These are phyloP conservation scores for Creontiades dilutus DNA, from an alignment of 2,888 invertebrate species.

Conservation along the genomic window DNA sequence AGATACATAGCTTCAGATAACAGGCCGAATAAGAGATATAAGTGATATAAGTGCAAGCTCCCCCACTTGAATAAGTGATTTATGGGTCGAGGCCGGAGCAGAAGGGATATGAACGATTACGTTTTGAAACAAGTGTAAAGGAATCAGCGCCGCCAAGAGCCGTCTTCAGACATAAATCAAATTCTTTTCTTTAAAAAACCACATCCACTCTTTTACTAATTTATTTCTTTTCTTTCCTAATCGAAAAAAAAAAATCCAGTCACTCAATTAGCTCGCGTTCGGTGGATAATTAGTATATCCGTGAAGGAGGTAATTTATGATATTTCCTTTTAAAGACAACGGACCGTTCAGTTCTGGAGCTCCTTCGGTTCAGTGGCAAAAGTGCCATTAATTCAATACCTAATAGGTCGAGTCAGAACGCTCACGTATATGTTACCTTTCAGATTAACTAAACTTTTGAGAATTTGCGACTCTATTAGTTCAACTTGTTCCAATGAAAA, in stretches of 20 bases:
- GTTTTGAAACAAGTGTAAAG: constrained; percentile 57
- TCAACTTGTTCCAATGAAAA: background rate
- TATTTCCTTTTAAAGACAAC: constrained; percentile 16
- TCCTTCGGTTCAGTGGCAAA: background rate
- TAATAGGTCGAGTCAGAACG: background rate
- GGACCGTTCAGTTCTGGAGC: background rate
- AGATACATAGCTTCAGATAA: constrained; percentile 58
- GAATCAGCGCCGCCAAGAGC: constrained; percentile 41
- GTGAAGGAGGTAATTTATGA: constrained; percentile 28
- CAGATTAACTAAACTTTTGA: background rate
- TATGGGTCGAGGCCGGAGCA: constrained; percentile 49
- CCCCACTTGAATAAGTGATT: constrained; percentile 59
- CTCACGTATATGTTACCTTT: no score
- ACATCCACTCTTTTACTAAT: constrained; percentile 2
- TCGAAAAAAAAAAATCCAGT: background rate
- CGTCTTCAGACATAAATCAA: constrained; percentile 34
- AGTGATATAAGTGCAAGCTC: constrained; percentile 55
- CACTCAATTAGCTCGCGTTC: constrained; percentile 11
- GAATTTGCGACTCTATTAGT: background rate
- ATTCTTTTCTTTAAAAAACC: constrained; percentile 23
- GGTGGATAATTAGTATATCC: constrained; percentile 1
- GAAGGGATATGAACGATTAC: constrained; percentile 59
- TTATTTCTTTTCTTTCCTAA: background rate
- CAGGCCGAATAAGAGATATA: constrained; percentile 61
- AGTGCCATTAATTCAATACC: background rate